These are phyloP conservation scores for Caradrina kadenii DNA, from an alignment of 2,888 invertebrate genomes.

Conservation along the genomic window DNA sequence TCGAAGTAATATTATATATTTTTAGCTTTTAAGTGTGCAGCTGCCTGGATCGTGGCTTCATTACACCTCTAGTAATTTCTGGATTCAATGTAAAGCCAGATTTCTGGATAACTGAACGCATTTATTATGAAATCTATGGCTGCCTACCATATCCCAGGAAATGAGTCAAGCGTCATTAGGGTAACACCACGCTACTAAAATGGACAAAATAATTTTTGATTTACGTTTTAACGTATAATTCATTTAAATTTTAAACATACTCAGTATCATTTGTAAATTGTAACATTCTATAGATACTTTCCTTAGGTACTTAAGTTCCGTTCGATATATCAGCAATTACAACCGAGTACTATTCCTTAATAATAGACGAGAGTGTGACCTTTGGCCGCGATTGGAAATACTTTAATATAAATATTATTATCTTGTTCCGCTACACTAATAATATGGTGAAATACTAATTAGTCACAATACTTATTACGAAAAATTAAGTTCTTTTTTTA, in stretches of 20 bases:
- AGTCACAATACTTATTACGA: not conserved
- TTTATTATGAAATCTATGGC: too few species aligned
- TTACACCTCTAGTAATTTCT: not conserved
- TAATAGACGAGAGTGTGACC: conserved; percentile 30
- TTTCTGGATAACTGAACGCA: not conserved
- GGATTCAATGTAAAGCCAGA: not conserved
- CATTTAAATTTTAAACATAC: too few species aligned
- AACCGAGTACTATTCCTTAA: conserved; percentile 33
- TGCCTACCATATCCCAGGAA: too few species aligned
- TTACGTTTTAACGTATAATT: not conserved
- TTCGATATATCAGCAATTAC: conserved; percentile 22
- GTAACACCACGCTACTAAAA: too few species aligned
- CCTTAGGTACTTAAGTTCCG: not conserved
- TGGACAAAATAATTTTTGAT: too few species aligned
- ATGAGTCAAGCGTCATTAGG: too few species aligned
- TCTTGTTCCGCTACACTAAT: conserved; percentile 28
- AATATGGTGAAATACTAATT: conserved; percentile 26
- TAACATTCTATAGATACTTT: conserved; percentile 3
- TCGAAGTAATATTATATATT: not conserved
- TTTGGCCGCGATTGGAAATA: conserved; percentile 24
- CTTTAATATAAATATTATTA: too few species aligned
- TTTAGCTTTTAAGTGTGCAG: not conserved
- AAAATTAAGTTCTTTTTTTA: not conserved
- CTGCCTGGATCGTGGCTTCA: not conserved
- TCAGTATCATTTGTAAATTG: not conserved